Evolutionary conservation across 92 coral and sea anemone species (phyloP).

Genomic region (Epizoanthus rinbou): DNA sequence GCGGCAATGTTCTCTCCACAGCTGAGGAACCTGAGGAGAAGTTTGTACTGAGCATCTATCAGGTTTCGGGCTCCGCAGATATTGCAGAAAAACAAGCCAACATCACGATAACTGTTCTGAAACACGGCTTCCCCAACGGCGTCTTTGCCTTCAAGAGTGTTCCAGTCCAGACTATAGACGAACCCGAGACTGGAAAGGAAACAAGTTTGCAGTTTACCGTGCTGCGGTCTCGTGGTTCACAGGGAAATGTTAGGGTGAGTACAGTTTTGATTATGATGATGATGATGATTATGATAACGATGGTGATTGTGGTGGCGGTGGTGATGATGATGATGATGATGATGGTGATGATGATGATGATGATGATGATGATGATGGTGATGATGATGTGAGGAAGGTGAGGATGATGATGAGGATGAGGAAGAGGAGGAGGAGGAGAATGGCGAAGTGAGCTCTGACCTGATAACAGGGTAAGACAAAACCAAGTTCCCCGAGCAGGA

Average conservation of each 20-base stretch:
- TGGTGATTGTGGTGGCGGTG: too few relatives aligned
- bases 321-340: too few relatives aligned
- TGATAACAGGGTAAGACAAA: too few relatives aligned
- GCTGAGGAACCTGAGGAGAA: slow-evolving; percentile 87
- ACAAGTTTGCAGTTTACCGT: slow-evolving; percentile 60
- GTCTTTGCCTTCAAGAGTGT: slow-evolving; percentile 76
- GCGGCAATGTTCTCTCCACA: neutral
- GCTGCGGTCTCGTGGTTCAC: slow-evolving; percentile 63
- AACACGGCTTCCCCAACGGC: slow-evolving; percentile 94
- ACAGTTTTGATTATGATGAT: neutral
- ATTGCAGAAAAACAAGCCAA: slow-evolving; percentile 78
- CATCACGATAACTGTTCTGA: slow-evolving; percentile 79
- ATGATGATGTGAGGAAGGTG: too few relatives aligned
- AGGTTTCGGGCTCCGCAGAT: slow-evolving; percentile 80
- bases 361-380: too few relatives aligned
- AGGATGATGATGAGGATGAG: too few relatives aligned
- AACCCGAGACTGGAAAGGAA: slow-evolving; percentile 60
- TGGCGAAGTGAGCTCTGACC: too few relatives aligned
- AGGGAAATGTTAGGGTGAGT: slow-evolving; percentile 90
- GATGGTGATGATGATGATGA: too few relatives aligned
- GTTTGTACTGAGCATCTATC: slow-evolving; percentile 65
- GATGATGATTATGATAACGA: neutral
- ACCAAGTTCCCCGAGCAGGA: too few relatives aligned
- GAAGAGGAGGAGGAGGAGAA: too few relatives aligned
- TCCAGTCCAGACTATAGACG: slow-evolving; percentile 56